Evolutionary conservation across 1,140 invertebrate species (phyloP).

Genomic region (Drosophila tsacasi): DNA sequence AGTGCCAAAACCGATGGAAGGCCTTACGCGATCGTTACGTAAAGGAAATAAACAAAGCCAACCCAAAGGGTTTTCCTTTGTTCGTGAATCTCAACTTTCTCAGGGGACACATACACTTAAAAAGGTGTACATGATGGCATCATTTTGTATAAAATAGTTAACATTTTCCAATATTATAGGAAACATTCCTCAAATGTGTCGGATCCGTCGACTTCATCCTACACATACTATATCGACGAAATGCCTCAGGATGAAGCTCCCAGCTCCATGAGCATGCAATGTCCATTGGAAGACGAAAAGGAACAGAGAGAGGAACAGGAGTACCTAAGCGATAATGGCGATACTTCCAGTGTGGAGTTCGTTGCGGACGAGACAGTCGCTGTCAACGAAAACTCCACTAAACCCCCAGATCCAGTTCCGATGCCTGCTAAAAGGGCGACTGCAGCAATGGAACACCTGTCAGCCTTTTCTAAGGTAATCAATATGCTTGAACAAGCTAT

Average conservation of each 20-base stretch:
- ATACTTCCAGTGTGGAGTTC: conserved; percentile 15
- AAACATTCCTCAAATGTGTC: background rate
- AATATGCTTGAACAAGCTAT: conserved; percentile 29
- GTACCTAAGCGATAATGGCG: background rate
- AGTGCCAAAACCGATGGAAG: conserved; percentile 32
- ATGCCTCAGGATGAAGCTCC: background rate
- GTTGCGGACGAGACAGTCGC: background rate
- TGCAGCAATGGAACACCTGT: background rate
- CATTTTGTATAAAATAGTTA: too few species aligned
- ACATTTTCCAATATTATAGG: background rate
- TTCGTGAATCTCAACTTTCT: conserved; percentile 22
- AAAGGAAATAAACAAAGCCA: conserved; percentile 26
- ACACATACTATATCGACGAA: background rate
- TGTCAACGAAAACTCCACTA: background rate
- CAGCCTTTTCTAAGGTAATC: conserved; percentile 22
- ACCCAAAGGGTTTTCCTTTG: background rate
- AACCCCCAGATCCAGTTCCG: background rate
- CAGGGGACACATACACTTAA: conserved; percentile 18
- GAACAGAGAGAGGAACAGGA: background rate
- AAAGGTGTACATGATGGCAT: background rate
- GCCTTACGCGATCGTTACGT: conserved; percentile 38
- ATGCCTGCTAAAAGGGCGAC: background rate
- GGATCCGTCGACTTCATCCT: background rate
- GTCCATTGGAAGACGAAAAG: background rate
- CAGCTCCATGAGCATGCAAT: background rate